Evolutionary conservation across 2,113 vertebrate species (phyloP).

Genomic region (Psilopsiagon aymara): DNA sequence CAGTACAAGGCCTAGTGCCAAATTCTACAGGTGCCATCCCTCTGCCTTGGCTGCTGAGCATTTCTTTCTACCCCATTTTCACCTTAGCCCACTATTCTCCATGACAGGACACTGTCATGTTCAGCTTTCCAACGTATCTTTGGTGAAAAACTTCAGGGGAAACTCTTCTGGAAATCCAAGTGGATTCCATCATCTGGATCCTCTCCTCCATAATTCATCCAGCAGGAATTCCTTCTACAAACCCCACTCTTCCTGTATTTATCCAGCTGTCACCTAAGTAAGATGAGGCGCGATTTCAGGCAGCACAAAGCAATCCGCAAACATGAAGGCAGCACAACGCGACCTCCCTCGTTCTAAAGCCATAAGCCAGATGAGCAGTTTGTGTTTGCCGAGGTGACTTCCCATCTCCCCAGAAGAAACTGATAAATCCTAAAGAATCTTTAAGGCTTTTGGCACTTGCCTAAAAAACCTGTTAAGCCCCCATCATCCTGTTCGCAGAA

Average conservation of each 20-base stretch:
- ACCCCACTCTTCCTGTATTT: neutral
- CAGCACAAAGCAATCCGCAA: neutral
- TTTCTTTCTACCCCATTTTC: neutral
- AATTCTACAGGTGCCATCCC: neutral
- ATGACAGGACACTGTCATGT: neutral
- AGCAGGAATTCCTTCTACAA: neutral
- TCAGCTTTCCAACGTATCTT: neutral
- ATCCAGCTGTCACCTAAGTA: neutral
- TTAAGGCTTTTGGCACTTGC: neutral
- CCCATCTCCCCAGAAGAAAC: neutral
- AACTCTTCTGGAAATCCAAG: neutral
- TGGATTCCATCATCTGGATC: neutral
- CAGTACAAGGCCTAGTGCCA: neutral
- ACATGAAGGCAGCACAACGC: accelerated
- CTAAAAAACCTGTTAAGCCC: neutral
- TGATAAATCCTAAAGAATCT: neutral
- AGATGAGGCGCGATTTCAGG: neutral
- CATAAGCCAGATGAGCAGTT: neutral
- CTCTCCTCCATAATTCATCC: neutral
- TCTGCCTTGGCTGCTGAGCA: neutral
- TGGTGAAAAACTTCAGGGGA: neutral
- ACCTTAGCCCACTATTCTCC: neutral
- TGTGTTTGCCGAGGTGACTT: neutral
- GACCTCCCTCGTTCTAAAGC: neutral
- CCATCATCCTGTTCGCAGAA: too few relatives aligned